Percentiles rank a stretch among this genome's conserved stretches.
These are phyloP conservation scores for Psittacula cyanocephala DNA, from an alignment of 2,113 vertebrate genomes.

Conservation along the genomic window DNA sequence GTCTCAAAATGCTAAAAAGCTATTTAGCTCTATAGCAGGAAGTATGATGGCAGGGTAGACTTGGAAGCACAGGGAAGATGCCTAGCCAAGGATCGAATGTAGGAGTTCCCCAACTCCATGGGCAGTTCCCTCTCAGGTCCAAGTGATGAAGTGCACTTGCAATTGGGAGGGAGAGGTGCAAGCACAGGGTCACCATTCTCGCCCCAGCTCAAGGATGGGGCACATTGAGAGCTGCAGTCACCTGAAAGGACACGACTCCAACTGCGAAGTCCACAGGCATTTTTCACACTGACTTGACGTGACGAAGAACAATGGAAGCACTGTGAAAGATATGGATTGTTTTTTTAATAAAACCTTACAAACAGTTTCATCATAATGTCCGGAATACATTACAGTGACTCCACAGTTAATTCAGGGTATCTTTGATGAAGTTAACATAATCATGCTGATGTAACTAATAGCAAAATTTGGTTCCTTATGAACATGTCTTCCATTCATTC, in stretches of 20 bases:
- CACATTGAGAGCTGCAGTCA: background rate
- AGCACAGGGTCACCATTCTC: background rate
- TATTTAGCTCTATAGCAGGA: background rate
- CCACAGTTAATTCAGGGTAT: background rate
- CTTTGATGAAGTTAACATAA: background rate
- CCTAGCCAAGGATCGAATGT: background rate
- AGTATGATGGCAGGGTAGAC: background rate
- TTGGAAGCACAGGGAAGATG: background rate
- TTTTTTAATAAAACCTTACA: background rate
- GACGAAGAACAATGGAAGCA: background rate
- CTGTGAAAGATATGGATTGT: background rate
- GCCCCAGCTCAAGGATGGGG: background rate
- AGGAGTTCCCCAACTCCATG: background rate
- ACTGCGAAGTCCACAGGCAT: background rate
- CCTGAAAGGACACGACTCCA: background rate
- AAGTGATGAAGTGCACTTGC: rapidly evolving
- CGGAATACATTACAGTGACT: background rate
- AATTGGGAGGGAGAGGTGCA: background rate
- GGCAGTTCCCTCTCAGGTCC: background rate
- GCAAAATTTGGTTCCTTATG: background rate
- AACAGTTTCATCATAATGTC: background rate
- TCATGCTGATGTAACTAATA: background rate
- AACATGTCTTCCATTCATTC: background rate
- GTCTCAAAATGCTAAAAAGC: background rate
- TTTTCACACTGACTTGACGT: background rate